Base-by-base conservation (phyloP, 92 coral and sea anemone species). In the Umimayanthus chanpuru region DNA sequence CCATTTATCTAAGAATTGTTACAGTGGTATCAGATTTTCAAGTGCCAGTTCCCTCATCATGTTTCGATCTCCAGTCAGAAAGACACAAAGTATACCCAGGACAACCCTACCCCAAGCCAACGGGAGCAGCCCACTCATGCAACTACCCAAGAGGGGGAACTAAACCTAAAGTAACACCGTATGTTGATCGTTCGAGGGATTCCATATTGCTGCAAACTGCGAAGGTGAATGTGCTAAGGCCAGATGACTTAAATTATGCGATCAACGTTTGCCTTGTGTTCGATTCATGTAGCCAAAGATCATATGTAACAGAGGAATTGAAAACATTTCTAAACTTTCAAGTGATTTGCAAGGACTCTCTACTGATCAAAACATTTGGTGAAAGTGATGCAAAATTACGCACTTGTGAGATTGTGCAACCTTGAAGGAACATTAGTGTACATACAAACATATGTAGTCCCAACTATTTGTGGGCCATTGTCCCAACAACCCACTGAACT, bases 221-320 rank as follows among this genome's bases (percentile, higher is more conserved):
- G 3, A 43, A 12, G 38, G 64, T 38, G 6, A 10, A 15, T 44
- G 61, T 77, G 15, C 21, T 44, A 7, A 43, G 61, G 20, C 61
- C 81, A 6, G 38, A 77, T 12, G 15, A 41, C 14, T 8, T 11
- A 5, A 41, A 29, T 23, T 21, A 44, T 55, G 10, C 73, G 2
- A 20, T 47, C 23, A 80, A 39, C 30, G 44, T 79, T 50, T 43
- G 41, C 0, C 6, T 79, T 0, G 82, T 53, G 10, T 79, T 79
- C 55, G 82, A 79, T 32, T 50, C 41, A 18, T 79, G 68, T 8
- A 77, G 81, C 28, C 81, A 43, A 36, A 41, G 81, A 44, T 41
- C 36, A 2, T 77, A 44, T n/a, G 8, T 80, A 30, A 32, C 73
- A 1, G 85, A 32, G 36, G 15, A 41, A 4, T 8, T 43, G 16